phyloP scores from a whole-genome alignment of 2,113 vertebrate species.

The Dolichallabes microphthalmus region DNA sequence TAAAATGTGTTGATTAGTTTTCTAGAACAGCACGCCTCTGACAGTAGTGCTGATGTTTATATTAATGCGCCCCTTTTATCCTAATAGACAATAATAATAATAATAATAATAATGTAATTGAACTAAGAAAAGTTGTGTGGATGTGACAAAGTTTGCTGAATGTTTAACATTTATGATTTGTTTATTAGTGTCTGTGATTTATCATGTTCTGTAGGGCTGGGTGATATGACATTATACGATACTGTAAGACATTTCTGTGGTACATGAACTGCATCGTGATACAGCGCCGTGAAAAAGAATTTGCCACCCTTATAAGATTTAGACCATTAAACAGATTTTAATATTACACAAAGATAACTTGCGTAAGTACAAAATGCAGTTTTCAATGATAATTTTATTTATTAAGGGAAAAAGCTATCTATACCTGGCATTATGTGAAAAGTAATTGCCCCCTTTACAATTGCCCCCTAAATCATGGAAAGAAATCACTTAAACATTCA shows the following conservation, averaged over 20 bases:
- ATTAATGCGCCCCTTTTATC: neutral
- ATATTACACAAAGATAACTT: too few species aligned
- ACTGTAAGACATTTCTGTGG: neutral
- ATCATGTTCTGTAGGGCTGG: neutral
- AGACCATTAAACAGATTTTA: too few species aligned
- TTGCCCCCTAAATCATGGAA: too few species aligned
- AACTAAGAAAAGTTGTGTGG: neutral
- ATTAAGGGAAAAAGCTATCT: too few species aligned
- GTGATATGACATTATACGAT: neutral
- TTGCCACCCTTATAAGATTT: too few species aligned
- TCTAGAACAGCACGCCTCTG: neutral
- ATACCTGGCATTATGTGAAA: too few species aligned
- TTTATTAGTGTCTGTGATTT: neutral
- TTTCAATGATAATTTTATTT: too few species aligned
- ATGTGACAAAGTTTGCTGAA: neutral
- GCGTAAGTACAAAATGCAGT: too few species aligned
- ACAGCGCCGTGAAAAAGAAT: too few species aligned
- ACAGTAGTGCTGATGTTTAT: neutral
- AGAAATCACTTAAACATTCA: too few species aligned
- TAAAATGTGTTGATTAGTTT: neutral
- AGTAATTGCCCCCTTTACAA: too few species aligned
- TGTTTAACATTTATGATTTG: neutral
- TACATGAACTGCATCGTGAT: neutral
- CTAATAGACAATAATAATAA: neutral
- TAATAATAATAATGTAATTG: neutral